Conservation (phyloP, 2,113 vertebrate genomes). For the Amblyornis subalaris region DNA sequence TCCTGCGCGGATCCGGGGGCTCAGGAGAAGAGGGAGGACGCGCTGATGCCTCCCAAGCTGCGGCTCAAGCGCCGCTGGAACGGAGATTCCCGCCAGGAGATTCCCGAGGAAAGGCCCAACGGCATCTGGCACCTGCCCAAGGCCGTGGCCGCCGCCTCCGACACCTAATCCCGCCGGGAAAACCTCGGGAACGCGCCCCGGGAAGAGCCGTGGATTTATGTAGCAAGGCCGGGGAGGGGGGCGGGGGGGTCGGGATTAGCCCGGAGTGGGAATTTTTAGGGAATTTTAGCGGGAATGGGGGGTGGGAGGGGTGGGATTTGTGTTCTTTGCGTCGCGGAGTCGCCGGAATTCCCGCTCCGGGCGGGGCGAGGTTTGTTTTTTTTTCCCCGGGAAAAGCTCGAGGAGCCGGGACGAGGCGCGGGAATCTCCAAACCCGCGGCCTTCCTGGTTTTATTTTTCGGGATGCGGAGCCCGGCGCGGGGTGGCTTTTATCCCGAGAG, state of each 20-base stretch:
- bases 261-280: background rate
- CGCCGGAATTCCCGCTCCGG: background rate
- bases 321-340: too few relatives aligned
- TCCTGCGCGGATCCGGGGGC: fast-evolving
- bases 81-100: conserved; percentile 35
- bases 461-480: too few relatives aligned
- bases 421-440: background rate
- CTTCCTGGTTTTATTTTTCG: too few relatives aligned
- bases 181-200: too few relatives aligned
- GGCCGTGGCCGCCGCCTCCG: conserved; percentile 42
- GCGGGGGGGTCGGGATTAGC: too few relatives aligned
- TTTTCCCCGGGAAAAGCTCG: background rate
- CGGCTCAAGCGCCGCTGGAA: conserved; percentile 77
- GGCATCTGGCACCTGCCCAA: conserved; percentile 14
- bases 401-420: too few relatives aligned
- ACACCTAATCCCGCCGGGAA: conserved; percentile 33
- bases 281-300: background rate
- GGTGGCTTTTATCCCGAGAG: too few relatives aligned
- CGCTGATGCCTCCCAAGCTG: conserved; percentile 75
- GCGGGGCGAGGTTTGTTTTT: too few relatives aligned
- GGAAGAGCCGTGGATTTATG: conserved; percentile 50
- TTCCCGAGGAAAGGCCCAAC: conserved; percentile 23
- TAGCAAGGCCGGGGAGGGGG: conserved; percentile 54
- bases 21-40: conserved; percentile 67
- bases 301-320: background rate